Base-by-base conservation (phyloP, 2,113 vertebrate genomes). In the Pandion haliaetus region DNA sequence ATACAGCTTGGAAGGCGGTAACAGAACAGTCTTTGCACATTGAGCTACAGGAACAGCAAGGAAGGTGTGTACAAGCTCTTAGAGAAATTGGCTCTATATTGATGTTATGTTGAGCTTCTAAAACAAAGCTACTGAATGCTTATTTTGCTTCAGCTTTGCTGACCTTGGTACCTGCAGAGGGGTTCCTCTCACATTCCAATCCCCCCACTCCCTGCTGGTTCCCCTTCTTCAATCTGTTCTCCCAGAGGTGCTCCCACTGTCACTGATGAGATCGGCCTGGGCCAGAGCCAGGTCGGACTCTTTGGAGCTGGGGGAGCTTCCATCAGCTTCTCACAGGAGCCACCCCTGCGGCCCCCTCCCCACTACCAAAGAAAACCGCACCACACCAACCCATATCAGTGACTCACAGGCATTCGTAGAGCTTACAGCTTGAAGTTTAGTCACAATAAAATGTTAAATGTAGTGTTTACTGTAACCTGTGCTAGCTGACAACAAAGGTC, bases 11-110 rank as follows among this genome's bases (percentile, higher is more conserved):
- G 38, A 71, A 42, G 42, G 29, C 2, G 1, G 14, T 63, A 62
- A 9, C 17, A 71, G 40, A 57, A 9, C 1, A 18, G 44, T 19
- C 11, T 44, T 9, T 63, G 42, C 20, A 21, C 5, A 2, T 1
- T 0, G 5, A 67, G 26, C 11, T 49, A 8, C 31, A 49, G 38
- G 26, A 78, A 21, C 6, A 40, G 40, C 24, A 19, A 1, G 1
- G 32, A 26, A 50, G 24, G 6, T 10, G 4, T 47, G 26, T 18
- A 12, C 1, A 66, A 28, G 11, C 20, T 40, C 20, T 34, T 80
- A 6, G 14, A 71, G 21, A 31, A 7, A 38, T 66, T 18, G 79
- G 25, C 15, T 91, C 5, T 34, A 0, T 38, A 31, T n/a, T 76
- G 32, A 28, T 80, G 38, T 38, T 86, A 34, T 24, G 12, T 16